Base-by-base conservation (phyloP, 2,113 vertebrate species). In the Paracanthobrama guichenoti region DNA sequence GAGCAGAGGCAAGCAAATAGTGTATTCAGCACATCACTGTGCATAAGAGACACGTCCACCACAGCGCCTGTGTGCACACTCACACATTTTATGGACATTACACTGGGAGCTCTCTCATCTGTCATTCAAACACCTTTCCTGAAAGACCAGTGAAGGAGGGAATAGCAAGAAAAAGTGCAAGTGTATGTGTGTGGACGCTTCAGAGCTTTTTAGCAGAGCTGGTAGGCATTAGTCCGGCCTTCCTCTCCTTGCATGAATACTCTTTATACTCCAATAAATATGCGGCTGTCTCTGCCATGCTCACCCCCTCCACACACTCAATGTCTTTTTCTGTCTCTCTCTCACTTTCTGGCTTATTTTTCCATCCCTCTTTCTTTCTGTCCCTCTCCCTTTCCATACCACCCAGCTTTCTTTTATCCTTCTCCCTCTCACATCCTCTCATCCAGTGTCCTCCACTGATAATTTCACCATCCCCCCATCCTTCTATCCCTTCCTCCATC, bases 211-310 rank as follows among this genome's bases (percentile, higher is more conserved):
- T 88, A 89, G 88, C 85, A 44, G 76, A 87, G 87, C 89, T 86
- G 75, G 81, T 81, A 89, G 81, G 87, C 92, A 90, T 93, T 89
- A 89, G 88, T 86, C 89, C 87, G 85, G 87, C 87, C 89, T 89
- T 88, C 67, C 48, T 81, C 88, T 90, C 77, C 28, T 59, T 57
- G 80, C 91, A 91, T 91, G 87, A 91, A 92, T 83, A 87, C 91
- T 87, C 85, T 88, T 89, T 90, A 88, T 90, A 90, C 90, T 90
- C 89, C 86, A 91, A 88, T 89, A 92, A 91, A 91, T 86, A 87
- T 86, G 82, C 72, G 82, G 57, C 80, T 81, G 53, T 82, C 69
- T 87, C 67, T 69, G 53, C 60, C 79, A 83, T 5, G 31, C 39
- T 71, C 62, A 50, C 24, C 55, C 79, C 60, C 60, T 50, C 39